These are phyloP conservation scores for Cynopterus sphinx DNA, from an alignment of 2,797 vertebrate genomes.

Conservation along the genomic window DNA sequence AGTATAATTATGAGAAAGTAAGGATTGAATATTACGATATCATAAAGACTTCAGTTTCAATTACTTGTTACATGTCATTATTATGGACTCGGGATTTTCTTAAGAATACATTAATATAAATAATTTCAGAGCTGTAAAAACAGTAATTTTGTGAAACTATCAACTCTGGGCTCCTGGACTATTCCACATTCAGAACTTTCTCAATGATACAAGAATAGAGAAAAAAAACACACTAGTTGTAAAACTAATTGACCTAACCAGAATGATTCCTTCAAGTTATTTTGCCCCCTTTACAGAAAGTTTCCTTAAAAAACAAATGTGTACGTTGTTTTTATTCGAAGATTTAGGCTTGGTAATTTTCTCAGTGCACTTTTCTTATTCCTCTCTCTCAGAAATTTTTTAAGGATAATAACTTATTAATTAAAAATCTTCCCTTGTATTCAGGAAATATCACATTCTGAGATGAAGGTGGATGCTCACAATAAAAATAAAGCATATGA, in stretches of 20 bases:
- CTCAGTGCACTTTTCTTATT: background rate
- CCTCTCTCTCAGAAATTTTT: background rate
- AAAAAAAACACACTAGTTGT: background rate
- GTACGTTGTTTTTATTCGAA: background rate
- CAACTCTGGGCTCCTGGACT: background rate
- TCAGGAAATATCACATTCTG: background rate
- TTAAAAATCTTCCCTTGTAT: background rate
- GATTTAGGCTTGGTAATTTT: background rate
- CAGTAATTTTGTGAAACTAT: background rate
- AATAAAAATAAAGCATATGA: background rate
- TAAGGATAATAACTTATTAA: background rate
- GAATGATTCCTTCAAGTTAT: background rate
- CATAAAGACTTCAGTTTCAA: constrained; percentile 7
- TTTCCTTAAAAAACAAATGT: background rate
- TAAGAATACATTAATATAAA: background rate
- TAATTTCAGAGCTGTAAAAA: background rate
- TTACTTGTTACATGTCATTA: background rate
- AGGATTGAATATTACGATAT: constrained; percentile 4
- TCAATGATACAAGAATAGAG: background rate
- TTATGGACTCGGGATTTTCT: constrained; percentile 3
- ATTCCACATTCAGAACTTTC: background rate
- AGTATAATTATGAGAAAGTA: constrained; percentile 16
- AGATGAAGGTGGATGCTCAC: background rate
- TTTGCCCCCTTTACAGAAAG: background rate
- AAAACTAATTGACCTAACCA: background rate